Conservation (phyloP, 2,797 vertebrate genomes). For the Oreonectes daqikongensis region DNA sequence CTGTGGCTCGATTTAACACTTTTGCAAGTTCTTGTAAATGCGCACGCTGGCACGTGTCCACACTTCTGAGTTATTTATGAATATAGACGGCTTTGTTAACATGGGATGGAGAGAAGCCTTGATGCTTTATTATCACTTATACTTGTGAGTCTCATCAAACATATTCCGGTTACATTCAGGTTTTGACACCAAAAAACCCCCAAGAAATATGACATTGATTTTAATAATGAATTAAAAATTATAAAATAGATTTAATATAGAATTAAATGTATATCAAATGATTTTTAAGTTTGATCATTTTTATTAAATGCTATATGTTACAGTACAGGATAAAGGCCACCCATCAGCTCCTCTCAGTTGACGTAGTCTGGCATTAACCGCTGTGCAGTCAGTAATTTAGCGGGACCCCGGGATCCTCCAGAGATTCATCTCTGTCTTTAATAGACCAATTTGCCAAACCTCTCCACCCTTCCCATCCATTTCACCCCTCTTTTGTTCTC, state of each 20-base stretch:
- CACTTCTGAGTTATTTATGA: not conserved
- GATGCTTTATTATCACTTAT: not conserved
- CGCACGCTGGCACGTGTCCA: not conserved
- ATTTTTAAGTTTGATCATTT: not conserved
- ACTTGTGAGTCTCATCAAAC: not conserved
- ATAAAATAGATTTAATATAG: no score
- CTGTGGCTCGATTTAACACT: slow-evolving; percentile 37
- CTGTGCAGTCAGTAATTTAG: slow-evolving; percentile 12
- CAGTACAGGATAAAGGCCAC: not conserved
- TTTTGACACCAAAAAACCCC: no score
- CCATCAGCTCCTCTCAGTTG: slow-evolving; percentile 10
- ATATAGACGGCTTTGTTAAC: not conserved
- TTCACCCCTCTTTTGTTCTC: slow-evolving; percentile 38
- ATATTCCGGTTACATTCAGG: no score
- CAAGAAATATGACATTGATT: no score
- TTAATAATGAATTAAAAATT: no score
- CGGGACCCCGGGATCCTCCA: slow-evolving; percentile 24
- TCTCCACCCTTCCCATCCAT: slow-evolving; percentile 38
- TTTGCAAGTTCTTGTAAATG: slow-evolving; percentile 26
- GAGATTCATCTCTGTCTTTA: slow-evolving; percentile 35
- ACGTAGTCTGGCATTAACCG: slow-evolving; percentile 28
- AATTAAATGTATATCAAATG: no score
- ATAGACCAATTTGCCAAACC: slow-evolving; percentile 27
- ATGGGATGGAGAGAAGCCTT: not conserved
- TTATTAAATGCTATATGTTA: not conserved